Percentiles rank a stretch among this genome's conserved stretches.
Conservation (phyloP, 2,797 vertebrate species). For the Pygocentrus nattereri region DNA sequence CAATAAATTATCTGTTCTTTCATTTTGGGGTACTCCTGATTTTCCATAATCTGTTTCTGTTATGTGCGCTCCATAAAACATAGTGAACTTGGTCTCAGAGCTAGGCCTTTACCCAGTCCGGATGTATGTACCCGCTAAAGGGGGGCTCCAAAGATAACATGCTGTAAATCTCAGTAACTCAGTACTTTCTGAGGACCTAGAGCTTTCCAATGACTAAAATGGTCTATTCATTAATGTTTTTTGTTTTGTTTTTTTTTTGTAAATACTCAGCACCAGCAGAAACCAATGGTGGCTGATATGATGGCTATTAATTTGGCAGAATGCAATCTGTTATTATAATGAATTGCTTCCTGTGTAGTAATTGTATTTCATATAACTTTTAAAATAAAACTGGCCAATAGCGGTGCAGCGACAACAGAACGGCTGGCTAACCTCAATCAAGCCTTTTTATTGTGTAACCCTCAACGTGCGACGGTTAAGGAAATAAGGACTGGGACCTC, state of each 20-base stretch:
- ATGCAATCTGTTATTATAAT: too few relatives aligned
- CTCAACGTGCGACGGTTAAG: too few relatives aligned
- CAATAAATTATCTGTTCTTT: neutral
- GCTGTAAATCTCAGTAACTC: neutral
- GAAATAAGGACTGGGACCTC: too few relatives aligned
- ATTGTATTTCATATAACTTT: too few relatives aligned
- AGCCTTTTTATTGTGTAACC: neutral
- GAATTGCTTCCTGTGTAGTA: too few relatives aligned
- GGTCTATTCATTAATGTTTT: neutral
- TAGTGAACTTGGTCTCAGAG: neutral
- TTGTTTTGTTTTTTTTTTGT: neutral
- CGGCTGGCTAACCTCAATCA: neutral
- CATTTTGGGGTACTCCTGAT: neutral
- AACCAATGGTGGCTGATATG: too few relatives aligned
- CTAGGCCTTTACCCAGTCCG: neutral
- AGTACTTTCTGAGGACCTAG: neutral
- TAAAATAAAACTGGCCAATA: too few relatives aligned
- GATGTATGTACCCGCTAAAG: neutral
- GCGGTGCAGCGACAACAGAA: too few relatives aligned
- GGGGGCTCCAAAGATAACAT: neutral
- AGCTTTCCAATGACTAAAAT: neutral
- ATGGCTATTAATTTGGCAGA: too few relatives aligned
- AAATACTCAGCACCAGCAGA: neutral
- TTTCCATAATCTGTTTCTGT: neutral
- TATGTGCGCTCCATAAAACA: neutral